These are phyloP conservation scores for Oegoconia quadripuncta DNA, from an alignment of 2,888 invertebrate species.

Conservation along the genomic window DNA sequence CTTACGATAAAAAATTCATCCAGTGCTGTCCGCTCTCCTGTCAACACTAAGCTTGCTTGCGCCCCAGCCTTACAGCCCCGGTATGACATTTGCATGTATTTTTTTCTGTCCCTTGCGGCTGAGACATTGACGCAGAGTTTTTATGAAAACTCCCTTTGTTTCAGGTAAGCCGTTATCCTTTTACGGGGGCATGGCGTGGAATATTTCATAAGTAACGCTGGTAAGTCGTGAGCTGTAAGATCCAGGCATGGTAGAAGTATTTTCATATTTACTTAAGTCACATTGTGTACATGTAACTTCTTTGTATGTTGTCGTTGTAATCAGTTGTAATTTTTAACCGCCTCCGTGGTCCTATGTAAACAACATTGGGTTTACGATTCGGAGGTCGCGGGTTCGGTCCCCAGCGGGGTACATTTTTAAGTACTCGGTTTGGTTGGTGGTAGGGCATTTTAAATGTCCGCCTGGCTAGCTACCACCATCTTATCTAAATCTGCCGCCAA, in stretches of 20 bases:
- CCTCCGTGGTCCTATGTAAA: too few relatives aligned
- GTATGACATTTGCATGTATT: slow-evolving; percentile 42
- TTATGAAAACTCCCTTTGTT: slow-evolving; percentile 50
- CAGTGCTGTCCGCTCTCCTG: neutral
- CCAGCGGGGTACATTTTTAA: too few relatives aligned
- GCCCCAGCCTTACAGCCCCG: neutral
- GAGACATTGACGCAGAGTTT: slow-evolving; percentile 39
- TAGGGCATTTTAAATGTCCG: too few relatives aligned
- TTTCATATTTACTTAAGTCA: neutral
- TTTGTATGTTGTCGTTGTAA: too few relatives aligned
- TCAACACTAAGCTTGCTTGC: neutral
- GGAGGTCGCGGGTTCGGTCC: too few relatives aligned
- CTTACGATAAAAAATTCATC: too few relatives aligned
- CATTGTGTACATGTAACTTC: too few relatives aligned
- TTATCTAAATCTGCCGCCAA: too few relatives aligned
- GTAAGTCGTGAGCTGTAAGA: slow-evolving; percentile 15
- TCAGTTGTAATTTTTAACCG: too few relatives aligned
- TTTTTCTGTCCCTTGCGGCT: slow-evolving; percentile 33
- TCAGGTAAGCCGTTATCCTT: slow-evolving; percentile 55
- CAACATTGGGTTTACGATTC: too few relatives aligned
- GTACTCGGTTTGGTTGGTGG: too few relatives aligned
- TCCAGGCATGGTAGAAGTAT: neutral
- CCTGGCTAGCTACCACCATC: too few relatives aligned
- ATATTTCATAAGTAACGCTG: slow-evolving; percentile 30
- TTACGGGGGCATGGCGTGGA: slow-evolving; percentile 27